Percentiles rank a stretch among this genome's conserved stretches.
Evolutionary conservation across 1,140 invertebrate genomes (phyloP).

Genomic region (Habropoda laboriosa): DNA sequence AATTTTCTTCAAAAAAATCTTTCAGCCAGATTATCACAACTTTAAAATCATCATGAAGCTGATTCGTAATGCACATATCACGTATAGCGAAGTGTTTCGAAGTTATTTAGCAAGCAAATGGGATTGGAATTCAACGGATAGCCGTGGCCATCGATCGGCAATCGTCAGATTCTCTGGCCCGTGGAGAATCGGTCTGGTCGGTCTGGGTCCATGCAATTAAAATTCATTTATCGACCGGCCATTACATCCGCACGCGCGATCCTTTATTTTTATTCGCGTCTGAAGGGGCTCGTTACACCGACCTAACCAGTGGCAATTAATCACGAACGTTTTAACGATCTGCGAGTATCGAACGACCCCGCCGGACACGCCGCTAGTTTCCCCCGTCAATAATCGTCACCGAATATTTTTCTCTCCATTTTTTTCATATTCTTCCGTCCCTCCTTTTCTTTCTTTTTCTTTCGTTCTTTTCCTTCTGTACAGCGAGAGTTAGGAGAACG

Average conservation of each 20-base stretch:
- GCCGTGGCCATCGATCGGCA: not conserved
- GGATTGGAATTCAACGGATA: not conserved
- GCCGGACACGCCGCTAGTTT: constrained; percentile 26
- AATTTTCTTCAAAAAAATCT: no score
- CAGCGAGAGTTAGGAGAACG: not conserved
- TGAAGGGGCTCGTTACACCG: constrained; percentile 47
- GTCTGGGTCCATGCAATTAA: constrained; percentile 32
- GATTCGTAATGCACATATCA: no score
- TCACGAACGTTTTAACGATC: constrained; percentile 65
- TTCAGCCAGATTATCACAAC: no score
- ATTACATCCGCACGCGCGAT: constrained; percentile 34
- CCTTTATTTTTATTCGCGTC: constrained; percentile 47
- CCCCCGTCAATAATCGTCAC: constrained; percentile 61
- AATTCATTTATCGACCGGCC: constrained; percentile 47
- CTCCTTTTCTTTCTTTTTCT: not conserved
- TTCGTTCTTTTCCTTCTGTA: not conserved
- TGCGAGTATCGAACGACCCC: constrained; percentile 46
- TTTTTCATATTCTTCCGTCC: not conserved
- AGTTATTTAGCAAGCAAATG: not conserved
- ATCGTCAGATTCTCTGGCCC: constrained; percentile 8
- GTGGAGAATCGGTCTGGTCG: not conserved
- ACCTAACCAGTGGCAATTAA: constrained; percentile 61
- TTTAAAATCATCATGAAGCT: not conserved
- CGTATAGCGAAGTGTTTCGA: not conserved
- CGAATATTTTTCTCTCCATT: constrained; percentile 18